Percentiles rank a stretch among this genome's conserved stretches.
Evolutionary conservation across 2,797 vertebrate genomes (phyloP).

Genomic region (Microctenopoma stevenorrisi): DNA sequence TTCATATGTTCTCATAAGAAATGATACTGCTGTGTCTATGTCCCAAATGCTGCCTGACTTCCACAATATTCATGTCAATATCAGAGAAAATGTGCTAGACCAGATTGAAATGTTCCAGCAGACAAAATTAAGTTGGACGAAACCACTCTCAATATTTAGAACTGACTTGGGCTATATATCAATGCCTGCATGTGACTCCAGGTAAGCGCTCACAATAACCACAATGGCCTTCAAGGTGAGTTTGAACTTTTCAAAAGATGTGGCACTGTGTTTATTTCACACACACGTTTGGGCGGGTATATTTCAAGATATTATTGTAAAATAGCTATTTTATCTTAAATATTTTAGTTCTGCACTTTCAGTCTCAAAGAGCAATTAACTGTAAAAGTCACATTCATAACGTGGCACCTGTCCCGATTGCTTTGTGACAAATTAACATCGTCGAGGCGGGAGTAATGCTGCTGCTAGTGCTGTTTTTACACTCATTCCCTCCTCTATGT

Average conservation of each 20-base stretch:
- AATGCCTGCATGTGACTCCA: not conserved
- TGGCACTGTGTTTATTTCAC: no score
- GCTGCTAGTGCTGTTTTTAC: not conserved
- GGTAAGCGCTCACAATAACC: not conserved
- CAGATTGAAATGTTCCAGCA: conserved; percentile 5
- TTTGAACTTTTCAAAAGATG: not conserved
- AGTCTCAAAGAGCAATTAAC: no score
- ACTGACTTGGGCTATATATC: not conserved
- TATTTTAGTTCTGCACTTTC: no score
- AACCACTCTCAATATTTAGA: not conserved
- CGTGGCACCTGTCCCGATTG: not conserved
- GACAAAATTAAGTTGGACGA: not conserved
- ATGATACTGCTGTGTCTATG: not conserved
- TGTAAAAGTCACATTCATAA: not conserved
- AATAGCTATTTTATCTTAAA: no score
- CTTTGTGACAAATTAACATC: not conserved
- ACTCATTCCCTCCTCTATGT: not conserved
- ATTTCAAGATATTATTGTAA: no score
- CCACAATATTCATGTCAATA: not conserved
- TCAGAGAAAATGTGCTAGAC: not conserved
- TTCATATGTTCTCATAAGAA: not conserved
- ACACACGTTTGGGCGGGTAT: no score
- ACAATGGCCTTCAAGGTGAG: not conserved
- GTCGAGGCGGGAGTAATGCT: not conserved
- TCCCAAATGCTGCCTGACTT: not conserved